Evolutionary conservation across 2,888 invertebrate species (phyloP), one percentile per base, ranked within the genome.

Genomic region (Leptinotarsa peninsularis): DNA sequence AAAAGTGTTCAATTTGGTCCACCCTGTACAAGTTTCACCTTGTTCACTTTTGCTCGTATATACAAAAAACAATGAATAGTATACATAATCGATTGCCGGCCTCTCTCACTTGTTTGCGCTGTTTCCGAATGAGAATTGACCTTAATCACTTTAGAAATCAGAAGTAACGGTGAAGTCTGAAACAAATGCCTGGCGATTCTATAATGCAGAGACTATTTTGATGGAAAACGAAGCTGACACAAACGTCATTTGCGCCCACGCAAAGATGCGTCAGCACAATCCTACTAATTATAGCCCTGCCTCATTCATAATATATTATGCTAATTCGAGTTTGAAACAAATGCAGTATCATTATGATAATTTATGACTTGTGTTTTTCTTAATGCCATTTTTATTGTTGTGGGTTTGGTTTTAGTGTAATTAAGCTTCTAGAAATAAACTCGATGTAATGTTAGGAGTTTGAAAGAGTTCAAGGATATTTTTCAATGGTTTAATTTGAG

Each of bases 271-370:
- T 49, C 82, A 68, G 70, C 56, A 58, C 58, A 82, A 81, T 81
- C 78, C 80, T 75, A 80, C 78, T 82, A 85, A 86, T 86, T 86
- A 85, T 82, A 82, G 82, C 83, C 43, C 81, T 82, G 83, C 84
- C 85, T 84, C 82, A 83, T 83, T 86, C 85, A 83, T 84, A 85
- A 85, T 86, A 85, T 84, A 85, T 86, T 86, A 86, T 86, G 85
- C 85, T 85, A 86, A 86, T 86, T 84, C 85, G 81, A 82, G 83
- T 82, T 82, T 79, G 80, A 83, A 84, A 83, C 84, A 84, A 85
- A 85, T 84, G 85, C 85, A 84, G 84, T 84, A 85, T 85, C 85
- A 86, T 85, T 85, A 85, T 82, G 82, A 73, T 86, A 85, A 86
- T 85, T 85, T 84, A 86, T 85, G 84, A 83, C 83, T 82, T 81